Percentiles rank a stretch among this genome's conserved stretches.
Conservation (phyloP, 2,113 vertebrate genomes). For the Ovibos moschatus region DNA sequence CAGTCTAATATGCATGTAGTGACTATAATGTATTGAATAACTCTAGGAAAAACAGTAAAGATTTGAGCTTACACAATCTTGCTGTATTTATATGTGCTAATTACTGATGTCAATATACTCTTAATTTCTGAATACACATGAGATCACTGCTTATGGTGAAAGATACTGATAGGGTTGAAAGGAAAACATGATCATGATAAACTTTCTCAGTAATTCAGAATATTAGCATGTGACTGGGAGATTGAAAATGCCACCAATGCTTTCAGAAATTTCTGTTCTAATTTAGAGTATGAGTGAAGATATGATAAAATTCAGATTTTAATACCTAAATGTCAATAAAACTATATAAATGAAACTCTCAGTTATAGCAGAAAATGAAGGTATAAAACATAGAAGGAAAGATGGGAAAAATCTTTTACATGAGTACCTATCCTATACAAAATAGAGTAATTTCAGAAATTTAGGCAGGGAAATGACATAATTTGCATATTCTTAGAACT, state of each 20-base stretch:
- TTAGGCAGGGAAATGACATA: neutral
- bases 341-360: neutral
- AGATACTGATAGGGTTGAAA: neutral
- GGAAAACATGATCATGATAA: neutral
- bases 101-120: neutral
- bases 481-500: neutral
- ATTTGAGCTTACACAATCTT: neutral
- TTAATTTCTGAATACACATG: neutral
- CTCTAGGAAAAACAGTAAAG: neutral
- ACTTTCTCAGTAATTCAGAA: neutral
- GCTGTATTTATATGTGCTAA: neutral
- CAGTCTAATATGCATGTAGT: neutral
- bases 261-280: neutral
- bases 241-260: neutral
- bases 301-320: neutral
- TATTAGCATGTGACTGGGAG: neutral
- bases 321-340: neutral
- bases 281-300: neutral
- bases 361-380: neutral
- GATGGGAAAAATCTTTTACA: neutral
- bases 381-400: neutral
- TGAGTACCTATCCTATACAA: neutral
- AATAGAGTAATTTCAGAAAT: neutral
- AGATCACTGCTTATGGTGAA: neutral
- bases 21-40: neutral